Base-by-base conservation (phyloP, 2,888 invertebrate genomes). In the Eupithecia subfuscata region DNA sequence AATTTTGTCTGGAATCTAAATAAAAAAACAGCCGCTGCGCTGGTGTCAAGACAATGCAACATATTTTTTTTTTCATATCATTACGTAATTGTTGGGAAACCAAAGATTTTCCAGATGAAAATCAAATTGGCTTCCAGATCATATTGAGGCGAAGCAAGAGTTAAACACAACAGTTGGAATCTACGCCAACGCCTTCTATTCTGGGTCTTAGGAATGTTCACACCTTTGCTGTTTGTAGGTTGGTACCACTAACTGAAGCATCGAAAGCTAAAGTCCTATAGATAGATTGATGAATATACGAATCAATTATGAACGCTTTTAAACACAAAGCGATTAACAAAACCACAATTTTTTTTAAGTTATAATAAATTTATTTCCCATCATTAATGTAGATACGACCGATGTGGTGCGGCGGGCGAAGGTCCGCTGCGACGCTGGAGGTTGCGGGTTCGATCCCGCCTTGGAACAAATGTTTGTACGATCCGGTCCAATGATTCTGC, bases 181-280 rank as follows among this genome's bases (percentile, higher is more conserved):
- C 70, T 48, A 74, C 79, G 84, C 88, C 88, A 82, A 88, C 88
- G 84, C 83, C 16, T 34, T 80, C 84, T 88, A 88, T 88, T 88
- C 81, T 76, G 82, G 78, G 79, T 70, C 63, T 72, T 75, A 68
- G 87, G 87, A 84, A 88, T 88, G 84, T 85, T 81, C 79, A 80
- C 88, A 88, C 86, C 88, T 88, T 86, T 79, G 79, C 75, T 75
- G 69, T 80, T 48, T 67, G 71, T 78, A 79, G 81, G 40, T 60
- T 16, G 37, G 14, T 34, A 40, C 40, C 34, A 9, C n/a, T n/a
- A 1, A 37, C n/a, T n/a, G 8, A 12, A 65, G 65, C 37, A n/a
- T 30, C 30, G 3, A 30, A 64, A 56, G 22, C 52, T n/a, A 52
- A 48, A 48, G 7, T 48, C n/a, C 18, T 48, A 8, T 63, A 0